Percentiles rank a stretch among this genome's conserved stretches.
Evolutionary conservation across 2,888 invertebrate species (phyloP).

Genomic region (Acleris cristana): DNA sequence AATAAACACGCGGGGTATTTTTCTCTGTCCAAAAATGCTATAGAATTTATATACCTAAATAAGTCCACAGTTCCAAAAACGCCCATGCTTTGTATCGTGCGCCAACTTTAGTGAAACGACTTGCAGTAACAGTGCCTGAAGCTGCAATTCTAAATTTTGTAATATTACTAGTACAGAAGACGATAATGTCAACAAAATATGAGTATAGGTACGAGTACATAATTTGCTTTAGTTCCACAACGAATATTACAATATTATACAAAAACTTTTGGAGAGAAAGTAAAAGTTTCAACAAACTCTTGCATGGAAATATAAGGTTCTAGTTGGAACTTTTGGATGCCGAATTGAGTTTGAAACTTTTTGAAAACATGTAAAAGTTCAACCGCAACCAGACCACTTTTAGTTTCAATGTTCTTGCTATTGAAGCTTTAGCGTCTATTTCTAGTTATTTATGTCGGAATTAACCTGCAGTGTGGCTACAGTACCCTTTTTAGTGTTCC

Average conservation of each 20-base stretch:
- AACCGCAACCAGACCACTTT: slow-evolving; percentile 20
- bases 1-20: too few species aligned
- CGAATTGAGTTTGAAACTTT: slow-evolving; percentile 34
- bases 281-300: slow-evolving; percentile 17
- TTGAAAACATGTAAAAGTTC: slow-evolving; percentile 31
- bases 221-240: neutral
- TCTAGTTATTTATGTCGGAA: neutral
- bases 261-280: slow-evolving; percentile 19
- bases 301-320: slow-evolving; percentile 23
- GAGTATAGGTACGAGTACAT: too few species aligned
- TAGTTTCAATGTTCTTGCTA: slow-evolving; percentile 12
- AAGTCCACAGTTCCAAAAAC: too few species aligned
- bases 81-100: too few species aligned
- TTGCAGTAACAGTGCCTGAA: too few species aligned
- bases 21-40: too few species aligned
- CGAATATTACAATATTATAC: slow-evolving; percentile 21
- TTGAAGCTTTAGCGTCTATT: neutral
- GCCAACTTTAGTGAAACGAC: too few species aligned
- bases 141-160: too few species aligned
- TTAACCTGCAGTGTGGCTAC: neutral
- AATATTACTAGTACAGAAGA: too few species aligned
- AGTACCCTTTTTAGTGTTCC: too few species aligned
- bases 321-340: slow-evolving; percentile 27
- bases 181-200: too few species aligned
- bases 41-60: too few species aligned